Evolutionary conservation across 2,888 invertebrate species (phyloP).

Genomic region (Apeira syringaria): DNA sequence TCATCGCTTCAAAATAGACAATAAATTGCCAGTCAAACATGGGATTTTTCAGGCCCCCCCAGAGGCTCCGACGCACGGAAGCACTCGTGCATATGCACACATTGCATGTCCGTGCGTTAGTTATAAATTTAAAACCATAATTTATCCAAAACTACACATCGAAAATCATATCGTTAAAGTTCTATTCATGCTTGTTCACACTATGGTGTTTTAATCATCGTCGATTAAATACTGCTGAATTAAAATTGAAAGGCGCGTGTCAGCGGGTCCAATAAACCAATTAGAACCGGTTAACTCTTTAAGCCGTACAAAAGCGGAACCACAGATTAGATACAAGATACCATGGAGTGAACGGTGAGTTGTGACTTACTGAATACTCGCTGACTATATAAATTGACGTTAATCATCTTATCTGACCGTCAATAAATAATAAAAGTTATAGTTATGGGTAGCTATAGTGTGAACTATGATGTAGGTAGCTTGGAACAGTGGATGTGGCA

Average conservation of each 20-base stretch:
- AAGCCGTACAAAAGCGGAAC: not conserved
- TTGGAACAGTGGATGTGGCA: conserved; percentile 22
- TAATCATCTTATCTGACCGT: conserved; percentile 52
- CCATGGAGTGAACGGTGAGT: not conserved
- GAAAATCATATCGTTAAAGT: not conserved
- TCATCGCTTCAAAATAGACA: no score
- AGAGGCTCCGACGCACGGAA: no score
- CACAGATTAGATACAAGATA: conserved; percentile 4
- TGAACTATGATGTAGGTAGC: conserved; percentile 1
- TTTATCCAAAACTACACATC: not conserved
- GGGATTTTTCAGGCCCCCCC: no score
- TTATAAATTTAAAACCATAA: no score
- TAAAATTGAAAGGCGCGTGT: conserved; percentile 37
- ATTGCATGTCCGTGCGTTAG: no score
- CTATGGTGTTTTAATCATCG: conserved; percentile 2
- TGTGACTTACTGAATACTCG: conserved; percentile 23
- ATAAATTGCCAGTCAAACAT: no score
- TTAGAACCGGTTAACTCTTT: conserved; percentile 40
- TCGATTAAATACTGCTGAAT: conserved; percentile 20
- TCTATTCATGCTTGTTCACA: no score
- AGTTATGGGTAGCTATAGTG: no score
- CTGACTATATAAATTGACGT: conserved; percentile 45
- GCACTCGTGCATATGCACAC: no score
- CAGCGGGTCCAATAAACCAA: conserved; percentile 35
- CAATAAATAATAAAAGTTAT: conserved; percentile 27